Evolutionary conservation across 1,140 invertebrate species (phyloP).

Genomic region (Ectropis grisescens): DNA sequence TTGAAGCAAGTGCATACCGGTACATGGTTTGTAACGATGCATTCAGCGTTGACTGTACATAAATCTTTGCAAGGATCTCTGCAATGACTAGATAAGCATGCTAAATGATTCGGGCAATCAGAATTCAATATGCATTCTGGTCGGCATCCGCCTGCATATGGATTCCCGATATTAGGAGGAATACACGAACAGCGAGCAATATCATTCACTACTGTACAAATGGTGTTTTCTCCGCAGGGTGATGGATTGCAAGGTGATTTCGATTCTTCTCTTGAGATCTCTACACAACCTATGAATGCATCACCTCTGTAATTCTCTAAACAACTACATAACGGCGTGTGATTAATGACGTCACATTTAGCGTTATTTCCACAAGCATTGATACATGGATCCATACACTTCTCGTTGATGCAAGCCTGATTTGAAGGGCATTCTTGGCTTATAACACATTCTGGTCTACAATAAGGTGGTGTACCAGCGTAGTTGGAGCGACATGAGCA

Average conservation of each 20-base stretch:
- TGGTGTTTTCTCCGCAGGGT: slow-evolving; percentile 85
- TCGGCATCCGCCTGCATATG: slow-evolving; percentile 81
- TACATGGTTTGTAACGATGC: slow-evolving; percentile 85
- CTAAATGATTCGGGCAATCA: slow-evolving; percentile 84
- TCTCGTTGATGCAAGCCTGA: slow-evolving; percentile 84
- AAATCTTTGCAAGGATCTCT: slow-evolving; percentile 90
- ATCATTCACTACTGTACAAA: slow-evolving; percentile 78
- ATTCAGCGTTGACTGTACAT: slow-evolving; percentile 87
- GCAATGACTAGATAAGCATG: slow-evolving; percentile 88
- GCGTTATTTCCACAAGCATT: slow-evolving; percentile 84
- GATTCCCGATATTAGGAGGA: slow-evolving; percentile 87
- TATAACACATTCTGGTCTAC: slow-evolving; percentile 81
- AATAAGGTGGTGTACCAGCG: slow-evolving; percentile 79
- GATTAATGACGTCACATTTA: slow-evolving; percentile 84
- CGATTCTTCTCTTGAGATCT: slow-evolving; percentile 58
- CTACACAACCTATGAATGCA: slow-evolving; percentile 83
- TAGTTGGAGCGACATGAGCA: slow-evolving; percentile 84
- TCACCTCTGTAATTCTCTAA: slow-evolving; percentile 82
- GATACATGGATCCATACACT: slow-evolving; percentile 83
- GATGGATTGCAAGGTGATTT: slow-evolving; percentile 82
- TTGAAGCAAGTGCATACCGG: slow-evolving; percentile 83
- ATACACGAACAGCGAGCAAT: slow-evolving; percentile 83
- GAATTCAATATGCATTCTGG: slow-evolving; percentile 87
- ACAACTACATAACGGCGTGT: slow-evolving; percentile 86
- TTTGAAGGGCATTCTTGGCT: slow-evolving; percentile 82